Evolutionary conservation across 2,888 invertebrate genomes (phyloP), one percentile per base, ranked within the genome.

Genomic region (Synergus umbraculus): DNA sequence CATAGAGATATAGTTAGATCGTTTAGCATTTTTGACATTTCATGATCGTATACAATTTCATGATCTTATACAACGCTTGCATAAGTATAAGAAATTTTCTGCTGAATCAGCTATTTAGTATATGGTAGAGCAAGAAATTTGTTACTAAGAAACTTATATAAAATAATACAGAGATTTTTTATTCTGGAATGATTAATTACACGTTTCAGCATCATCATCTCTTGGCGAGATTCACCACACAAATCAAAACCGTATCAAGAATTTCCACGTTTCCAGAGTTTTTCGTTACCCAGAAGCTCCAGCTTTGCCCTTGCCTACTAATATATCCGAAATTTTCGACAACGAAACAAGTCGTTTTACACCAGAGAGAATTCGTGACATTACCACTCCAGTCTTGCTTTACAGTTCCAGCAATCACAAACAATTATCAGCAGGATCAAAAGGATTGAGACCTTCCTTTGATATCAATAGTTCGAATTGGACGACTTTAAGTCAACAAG

Each of bases 341-440:
- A 93, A 94, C 15, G 95, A 95, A 91, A 93, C 94, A 85, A 94
- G 95, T 22, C 93, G 94, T 83, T 96, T 96, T 88, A 95, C 95
- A 0, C 95, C 95, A 3, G 93, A 94, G 81, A 93, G 96, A 76
- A 93, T 94, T 66, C 93, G 96, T 80, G 96, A 96, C 87, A 94
- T 96, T 41, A 93, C 94, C 0, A 94, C 94, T 4, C 94, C 94
- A 10, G 94, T 95, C 10, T 93, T 95, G 46, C 91, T 93, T 85
- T 93, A 94, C 18, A 93, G 93, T 86, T 92, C 92, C 5, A 76
- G 76, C 37, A 60, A 37, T 13, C 15, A 37, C 13, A 41, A 49
- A 60, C n/a, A 29, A 83, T n/a, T 73, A 37, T 37, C 73, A 54
- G 37, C n/a, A 37, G 37, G 29, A 12, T 37, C 69, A 46, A 22